phyloP scores from a whole-genome alignment of 1,140 invertebrate species.

The Phenacoccus solenopsis region DNA sequence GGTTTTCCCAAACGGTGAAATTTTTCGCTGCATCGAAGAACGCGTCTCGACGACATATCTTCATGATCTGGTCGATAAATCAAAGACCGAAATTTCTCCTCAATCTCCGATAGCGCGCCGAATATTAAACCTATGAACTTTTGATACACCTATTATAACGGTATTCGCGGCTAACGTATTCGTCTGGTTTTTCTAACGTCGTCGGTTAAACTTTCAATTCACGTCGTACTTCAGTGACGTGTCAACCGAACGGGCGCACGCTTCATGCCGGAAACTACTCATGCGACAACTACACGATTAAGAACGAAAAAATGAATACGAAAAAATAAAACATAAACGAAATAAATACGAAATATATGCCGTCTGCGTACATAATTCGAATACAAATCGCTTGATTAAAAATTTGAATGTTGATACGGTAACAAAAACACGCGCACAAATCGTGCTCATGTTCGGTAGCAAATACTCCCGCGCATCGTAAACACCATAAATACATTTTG shows the following conservation, averaged over 20 bases:
- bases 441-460: not conserved
- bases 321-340: not conserved
- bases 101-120: not conserved
- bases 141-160: not conserved
- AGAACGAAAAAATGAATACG: not conserved
- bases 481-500: not conserved
- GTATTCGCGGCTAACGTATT: not conserved
- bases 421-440: not conserved
- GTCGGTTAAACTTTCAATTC: not conserved
- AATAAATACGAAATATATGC: not conserved
- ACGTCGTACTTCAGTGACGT: not conserved
- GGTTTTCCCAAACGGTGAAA: too few species aligned
- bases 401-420: not conserved
- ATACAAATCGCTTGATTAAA: constrained; percentile 10
- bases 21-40: too few species aligned
- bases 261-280: constrained; percentile 12
- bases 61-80: too few species aligned
- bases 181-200: not conserved
- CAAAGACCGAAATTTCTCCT: too few species aligned
- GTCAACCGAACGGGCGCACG: constrained; percentile 1
- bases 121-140: not conserved
- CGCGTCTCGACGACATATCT: too few species aligned
- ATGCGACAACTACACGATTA: constrained; percentile 6
- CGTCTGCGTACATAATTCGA: not conserved
- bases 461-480: constrained; percentile 4